A percentile compares a stretch with the other conserved stretches of the same genome.
These are phyloP conservation scores for Motacilla tschutschensis DNA, from an alignment of 2,113 vertebrate genomes.

Conservation along the genomic window DNA sequence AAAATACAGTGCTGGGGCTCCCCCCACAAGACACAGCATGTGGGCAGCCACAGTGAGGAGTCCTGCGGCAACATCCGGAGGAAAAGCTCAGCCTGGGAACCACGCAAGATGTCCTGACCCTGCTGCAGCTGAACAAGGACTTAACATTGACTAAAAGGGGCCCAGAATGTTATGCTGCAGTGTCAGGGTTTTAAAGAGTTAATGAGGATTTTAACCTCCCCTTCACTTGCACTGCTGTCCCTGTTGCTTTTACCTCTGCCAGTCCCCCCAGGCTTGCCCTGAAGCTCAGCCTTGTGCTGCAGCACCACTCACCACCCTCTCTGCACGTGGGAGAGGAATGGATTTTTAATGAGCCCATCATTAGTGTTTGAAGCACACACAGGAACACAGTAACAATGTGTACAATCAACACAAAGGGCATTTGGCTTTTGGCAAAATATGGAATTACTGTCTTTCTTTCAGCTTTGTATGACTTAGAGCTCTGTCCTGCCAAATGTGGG, in stretches of 20 bases:
- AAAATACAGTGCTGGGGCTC: accelerated
- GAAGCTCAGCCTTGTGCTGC: background rate
- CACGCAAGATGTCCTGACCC: background rate
- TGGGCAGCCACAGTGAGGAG: background rate
- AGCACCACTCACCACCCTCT: background rate
- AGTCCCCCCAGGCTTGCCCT: background rate
- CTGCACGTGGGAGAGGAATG: background rate
- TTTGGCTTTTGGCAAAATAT: background rate
- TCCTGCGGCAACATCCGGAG: accelerated
- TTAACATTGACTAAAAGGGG: background rate
- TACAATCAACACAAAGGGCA: background rate
- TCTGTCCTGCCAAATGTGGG: background rate
- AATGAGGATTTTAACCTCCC: background rate
- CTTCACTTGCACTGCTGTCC: background rate
- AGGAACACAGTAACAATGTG: background rate
- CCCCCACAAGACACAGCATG: accelerated
- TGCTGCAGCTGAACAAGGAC: background rate
- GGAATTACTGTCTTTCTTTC: background rate
- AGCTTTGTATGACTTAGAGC: background rate
- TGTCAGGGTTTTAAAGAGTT: background rate
- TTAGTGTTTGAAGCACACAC: background rate
- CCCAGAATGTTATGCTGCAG: background rate
- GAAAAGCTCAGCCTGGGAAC: background rate
- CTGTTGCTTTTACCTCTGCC: background rate
- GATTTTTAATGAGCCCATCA: conserved; percentile 20